These are phyloP conservation scores for Phyllostomus discolor DNA, from an alignment of 2,113 vertebrate genomes.

Conservation along the genomic window DNA sequence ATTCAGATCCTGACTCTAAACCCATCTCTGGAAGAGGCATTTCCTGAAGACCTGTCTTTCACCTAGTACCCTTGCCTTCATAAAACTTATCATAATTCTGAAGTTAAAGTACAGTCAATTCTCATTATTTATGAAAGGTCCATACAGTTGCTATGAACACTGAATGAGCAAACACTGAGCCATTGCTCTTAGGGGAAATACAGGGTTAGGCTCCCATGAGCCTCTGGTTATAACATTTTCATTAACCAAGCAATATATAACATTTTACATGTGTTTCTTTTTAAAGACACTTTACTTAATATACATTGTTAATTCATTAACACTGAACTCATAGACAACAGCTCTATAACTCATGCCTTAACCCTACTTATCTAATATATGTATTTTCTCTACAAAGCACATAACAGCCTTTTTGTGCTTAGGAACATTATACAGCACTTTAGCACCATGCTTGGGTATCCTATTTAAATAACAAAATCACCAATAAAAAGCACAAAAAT, in stretches of 20 bases:
- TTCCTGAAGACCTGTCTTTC: neutral
- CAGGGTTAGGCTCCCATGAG: neutral
- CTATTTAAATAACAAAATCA: neutral
- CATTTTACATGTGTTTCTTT: neutral
- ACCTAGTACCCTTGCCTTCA: neutral
- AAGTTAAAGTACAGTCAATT: neutral
- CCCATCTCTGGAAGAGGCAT: neutral
- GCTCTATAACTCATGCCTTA: neutral
- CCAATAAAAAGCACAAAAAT: neutral
- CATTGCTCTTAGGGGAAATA: neutral
- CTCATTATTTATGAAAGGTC: neutral
- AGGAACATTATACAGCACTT: neutral
- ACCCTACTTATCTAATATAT: neutral
- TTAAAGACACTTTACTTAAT: neutral
- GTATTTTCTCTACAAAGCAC: neutral
- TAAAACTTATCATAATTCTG: neutral
- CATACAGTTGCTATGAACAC: neutral
- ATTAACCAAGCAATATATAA: neutral
- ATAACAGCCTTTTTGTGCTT: neutral
- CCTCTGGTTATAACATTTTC: neutral
- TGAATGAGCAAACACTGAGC: neutral
- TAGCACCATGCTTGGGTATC: neutral
- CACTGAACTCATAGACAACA: neutral
- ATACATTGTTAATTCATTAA: neutral
- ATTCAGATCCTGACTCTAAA: neutral